phyloP scores from a whole-genome alignment of 1,140 invertebrate species.

The Holcopasites calliopsidis region DNA sequence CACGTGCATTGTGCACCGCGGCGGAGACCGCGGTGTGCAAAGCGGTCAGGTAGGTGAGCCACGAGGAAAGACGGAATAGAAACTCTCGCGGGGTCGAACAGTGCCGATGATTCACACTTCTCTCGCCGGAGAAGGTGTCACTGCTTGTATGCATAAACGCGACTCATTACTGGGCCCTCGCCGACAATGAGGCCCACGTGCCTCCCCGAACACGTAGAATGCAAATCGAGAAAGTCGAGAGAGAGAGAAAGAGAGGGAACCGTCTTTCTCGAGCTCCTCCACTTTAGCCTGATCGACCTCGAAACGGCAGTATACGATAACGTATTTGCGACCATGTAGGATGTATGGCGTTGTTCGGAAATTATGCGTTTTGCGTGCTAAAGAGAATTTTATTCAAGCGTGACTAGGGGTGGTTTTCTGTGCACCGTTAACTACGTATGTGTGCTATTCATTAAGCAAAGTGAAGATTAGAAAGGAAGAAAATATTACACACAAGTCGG shows the following conservation, averaged over 20 bases:
- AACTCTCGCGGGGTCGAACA: conserved; percentile 56
- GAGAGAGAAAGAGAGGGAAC: background rate
- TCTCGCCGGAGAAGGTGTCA: conserved; percentile 70
- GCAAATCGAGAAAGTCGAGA: conserved; percentile 52
- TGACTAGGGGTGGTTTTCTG: too few species aligned
- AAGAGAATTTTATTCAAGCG: too few species aligned
- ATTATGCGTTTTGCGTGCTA: background rate
- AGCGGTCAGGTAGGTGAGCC: conserved; percentile 7
- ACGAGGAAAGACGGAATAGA: conserved; percentile 34
- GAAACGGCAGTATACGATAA: conserved; percentile 19
- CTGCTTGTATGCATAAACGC: conserved; percentile 73
- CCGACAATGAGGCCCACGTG: conserved; percentile 61
- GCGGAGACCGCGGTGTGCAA: conserved; percentile 38
- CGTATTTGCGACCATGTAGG: background rate
- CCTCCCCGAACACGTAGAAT: conserved; percentile 49
- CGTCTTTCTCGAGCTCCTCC: background rate
- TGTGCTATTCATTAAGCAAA: too few species aligned
- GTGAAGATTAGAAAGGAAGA: too few species aligned
- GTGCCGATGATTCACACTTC: conserved; percentile 71
- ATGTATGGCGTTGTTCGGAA: background rate
- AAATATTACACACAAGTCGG: background rate
- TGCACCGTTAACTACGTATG: too few species aligned
- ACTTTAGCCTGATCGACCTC: conserved; percentile 26
- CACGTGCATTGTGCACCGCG: conserved; percentile 66
- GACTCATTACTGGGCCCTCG: conserved; percentile 67